phyloP scores from a whole-genome alignment of 1,140 invertebrate genomes.

The Hydropsyche tenuis region DNA sequence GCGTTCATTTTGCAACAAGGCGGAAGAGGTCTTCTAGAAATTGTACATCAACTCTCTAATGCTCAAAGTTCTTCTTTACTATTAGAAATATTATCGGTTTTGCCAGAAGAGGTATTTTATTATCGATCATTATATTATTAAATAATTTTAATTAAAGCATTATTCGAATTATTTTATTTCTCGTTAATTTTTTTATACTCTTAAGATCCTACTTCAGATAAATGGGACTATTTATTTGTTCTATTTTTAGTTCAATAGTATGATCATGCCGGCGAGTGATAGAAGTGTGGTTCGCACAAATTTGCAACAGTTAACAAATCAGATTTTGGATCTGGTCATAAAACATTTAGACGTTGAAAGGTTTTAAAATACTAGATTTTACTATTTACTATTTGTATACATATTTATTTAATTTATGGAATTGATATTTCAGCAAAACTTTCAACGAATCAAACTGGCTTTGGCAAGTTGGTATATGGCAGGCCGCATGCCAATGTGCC shows the following conservation, averaged over 20 bases:
- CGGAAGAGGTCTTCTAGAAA: constrained; percentile 55
- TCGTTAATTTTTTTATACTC: constrained; percentile 13
- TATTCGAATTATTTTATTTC: not conserved
- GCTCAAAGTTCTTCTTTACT: constrained; percentile 64
- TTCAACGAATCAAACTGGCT: constrained; percentile 37
- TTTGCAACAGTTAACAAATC: constrained; percentile 54
- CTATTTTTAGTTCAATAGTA: constrained; percentile 58
- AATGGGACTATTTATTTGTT: not conserved
- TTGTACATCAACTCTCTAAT: constrained; percentile 57
- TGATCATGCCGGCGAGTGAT: constrained; percentile 59
- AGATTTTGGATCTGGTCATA: constrained; percentile 44
- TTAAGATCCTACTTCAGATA: too few relatives aligned
- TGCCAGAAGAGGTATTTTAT: constrained; percentile 78
- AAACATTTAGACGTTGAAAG: constrained; percentile 45
- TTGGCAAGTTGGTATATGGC: constrained; percentile 44
- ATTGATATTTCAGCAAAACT: constrained; percentile 19
- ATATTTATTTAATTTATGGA: constrained; percentile 9
- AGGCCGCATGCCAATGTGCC: constrained; percentile 45
- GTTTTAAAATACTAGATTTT: not conserved
- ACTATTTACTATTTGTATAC: not conserved
- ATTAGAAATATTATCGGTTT: constrained; percentile 76
- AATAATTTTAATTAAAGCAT: not conserved
- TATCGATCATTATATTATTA: not conserved
- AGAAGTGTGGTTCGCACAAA: constrained; percentile 54
- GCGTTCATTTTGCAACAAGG: constrained; percentile 61